phyloP scores from a whole-genome alignment of 2,888 invertebrate species.

The Corbicula japonica region DNA sequence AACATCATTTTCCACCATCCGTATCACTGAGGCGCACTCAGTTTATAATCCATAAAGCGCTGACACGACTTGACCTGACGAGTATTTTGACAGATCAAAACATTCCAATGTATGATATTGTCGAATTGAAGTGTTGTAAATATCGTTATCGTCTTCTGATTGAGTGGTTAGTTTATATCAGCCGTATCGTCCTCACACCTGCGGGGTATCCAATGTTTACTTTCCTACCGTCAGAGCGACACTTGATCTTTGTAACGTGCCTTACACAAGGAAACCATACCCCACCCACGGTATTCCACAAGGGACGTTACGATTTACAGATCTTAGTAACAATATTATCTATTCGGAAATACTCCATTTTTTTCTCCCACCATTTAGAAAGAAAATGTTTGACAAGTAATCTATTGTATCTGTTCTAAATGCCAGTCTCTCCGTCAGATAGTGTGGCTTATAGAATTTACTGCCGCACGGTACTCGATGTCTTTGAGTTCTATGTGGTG shows the following conservation, averaged over 20 bases:
- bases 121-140: slow-evolving; percentile 58
- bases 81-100: slow-evolving; percentile 51
- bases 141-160: slow-evolving; percentile 52
- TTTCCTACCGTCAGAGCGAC: slow-evolving; percentile 46
- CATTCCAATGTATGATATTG: slow-evolving; percentile 54
- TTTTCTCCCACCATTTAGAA: slow-evolving; percentile 19
- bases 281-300: slow-evolving; percentile 44
- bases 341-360: slow-evolving; percentile 24
- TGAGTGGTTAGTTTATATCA: slow-evolving; percentile 56
- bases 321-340: slow-evolving; percentile 27
- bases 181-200: slow-evolving; percentile 58
- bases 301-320: slow-evolving; percentile 9
- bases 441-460: too few relatives aligned
- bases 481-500: too few relatives aligned
- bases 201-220: slow-evolving; percentile 58
- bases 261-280: slow-evolving; percentile 15
- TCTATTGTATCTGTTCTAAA: too few relatives aligned
- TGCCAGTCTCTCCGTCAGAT: too few relatives aligned
- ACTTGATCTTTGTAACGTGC: slow-evolving; percentile 49
- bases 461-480: too few relatives aligned
- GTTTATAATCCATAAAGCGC: slow-evolving; percentile 49
- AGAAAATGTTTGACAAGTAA: slow-evolving; percentile 22
- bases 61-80: slow-evolving; percentile 61
- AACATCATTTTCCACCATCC: slow-evolving; percentile 36
- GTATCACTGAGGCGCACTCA: slow-evolving; percentile 41